Evolutionary conservation across 1,140 invertebrate species (phyloP), one percentile per base, ranked within the genome.

Genomic region (Drosophila parabipectinata): DNA sequence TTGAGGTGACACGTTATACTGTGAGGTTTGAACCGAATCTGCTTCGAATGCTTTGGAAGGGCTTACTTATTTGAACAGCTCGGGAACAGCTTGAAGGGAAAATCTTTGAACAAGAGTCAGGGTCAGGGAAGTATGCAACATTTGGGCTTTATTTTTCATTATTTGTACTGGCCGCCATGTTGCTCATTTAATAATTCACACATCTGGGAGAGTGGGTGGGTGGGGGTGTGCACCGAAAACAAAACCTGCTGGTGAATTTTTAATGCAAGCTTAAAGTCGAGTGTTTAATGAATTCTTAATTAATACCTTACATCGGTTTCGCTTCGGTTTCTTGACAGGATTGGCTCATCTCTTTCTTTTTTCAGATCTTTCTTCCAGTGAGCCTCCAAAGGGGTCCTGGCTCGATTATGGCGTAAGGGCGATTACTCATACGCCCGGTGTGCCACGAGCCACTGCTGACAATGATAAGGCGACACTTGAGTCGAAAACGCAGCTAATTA

Each of bases 401-500:
- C 52, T 77, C 80, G 77, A 73, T 84, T 84, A 84, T 77, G 61
- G 64, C 71, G 72, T 69, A 80, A 77, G 85, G 68, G 47, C 58
- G 61, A 84, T 84, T 85, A 84, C 81, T 75, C 81, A 85, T 85
- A 85, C 77, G 72, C 58, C 41, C 51, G 28, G 39, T 79, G 56
- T 61, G 71, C 45, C 32, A 39, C 37, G 37, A 62, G 14, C 59
- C 45, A 57, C 72, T 71, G 83, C 72, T 73, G 83, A 84, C 83
- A 66, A 79, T 76, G 78, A 72, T 75, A 53, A 50, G 72, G 62
- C 62, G 78, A 62, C 75, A 87, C 83, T 88, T 79, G 72, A 87
- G 83, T 88, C 79, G 78, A 85, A 88, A 82, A 79, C 41, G 72
- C 37, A 76, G 66, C 83, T 87, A 87, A 87, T 87, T 87, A 87